phyloP scores from a whole-genome alignment of 1,140 invertebrate species.

The Bombus turneri region DNA sequence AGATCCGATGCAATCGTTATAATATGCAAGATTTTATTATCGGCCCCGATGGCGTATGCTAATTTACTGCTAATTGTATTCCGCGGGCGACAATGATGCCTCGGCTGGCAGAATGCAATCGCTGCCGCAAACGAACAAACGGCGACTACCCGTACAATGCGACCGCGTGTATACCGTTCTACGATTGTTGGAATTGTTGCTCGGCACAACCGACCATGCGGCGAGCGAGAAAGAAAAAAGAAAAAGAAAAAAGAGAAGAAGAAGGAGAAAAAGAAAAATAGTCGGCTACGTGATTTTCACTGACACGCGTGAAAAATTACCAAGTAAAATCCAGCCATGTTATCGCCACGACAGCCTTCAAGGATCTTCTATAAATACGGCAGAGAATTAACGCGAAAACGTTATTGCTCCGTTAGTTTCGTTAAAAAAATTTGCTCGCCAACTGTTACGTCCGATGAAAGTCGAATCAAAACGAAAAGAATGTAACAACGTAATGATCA shows the following conservation, averaged over 20 bases:
- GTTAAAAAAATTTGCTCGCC: neutral
- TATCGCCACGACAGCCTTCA: conserved; percentile 34
- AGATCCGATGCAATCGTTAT: conserved; percentile 82
- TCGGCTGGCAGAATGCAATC: conserved; percentile 64
- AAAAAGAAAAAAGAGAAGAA: neutral
- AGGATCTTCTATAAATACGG: conserved; percentile 40
- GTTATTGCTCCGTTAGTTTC: neutral
- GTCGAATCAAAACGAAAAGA: neutral
- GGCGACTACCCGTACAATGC: conserved; percentile 52
- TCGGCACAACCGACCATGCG: neutral
- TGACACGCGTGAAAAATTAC: conserved; percentile 66
- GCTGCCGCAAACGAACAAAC: conserved; percentile 61
- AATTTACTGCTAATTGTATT: conserved; percentile 84
- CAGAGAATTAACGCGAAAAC: conserved; percentile 6
- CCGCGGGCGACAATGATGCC: conserved; percentile 81
- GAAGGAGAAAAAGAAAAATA: conserved; percentile 30
- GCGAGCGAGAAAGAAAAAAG: neutral
- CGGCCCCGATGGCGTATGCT: conserved; percentile 79
- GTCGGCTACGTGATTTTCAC: conserved; percentile 51
- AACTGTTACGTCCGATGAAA: neutral
- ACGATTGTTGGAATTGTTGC: conserved; percentile 35
- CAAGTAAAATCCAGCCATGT: conserved; percentile 48
- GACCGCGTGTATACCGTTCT: conserved; percentile 35
- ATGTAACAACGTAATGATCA: neutral
- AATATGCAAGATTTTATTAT: conserved; percentile 82